These are phyloP conservation scores for Charadrius vociferus DNA, from an alignment of 2,113 vertebrate genomes.

Conservation along the genomic window DNA sequence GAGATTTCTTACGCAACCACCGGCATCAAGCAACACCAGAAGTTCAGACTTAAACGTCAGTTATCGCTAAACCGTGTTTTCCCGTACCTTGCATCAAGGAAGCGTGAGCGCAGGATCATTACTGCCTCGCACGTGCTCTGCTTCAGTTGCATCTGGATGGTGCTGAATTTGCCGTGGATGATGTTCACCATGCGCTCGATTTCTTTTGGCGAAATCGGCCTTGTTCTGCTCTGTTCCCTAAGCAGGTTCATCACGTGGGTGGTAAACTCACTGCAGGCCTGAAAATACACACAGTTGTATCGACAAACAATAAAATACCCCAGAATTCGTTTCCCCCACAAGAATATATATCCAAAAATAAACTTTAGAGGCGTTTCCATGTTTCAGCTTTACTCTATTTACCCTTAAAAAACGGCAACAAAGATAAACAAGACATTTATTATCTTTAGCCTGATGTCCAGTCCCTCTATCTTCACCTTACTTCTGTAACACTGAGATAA, in stretches of 20 bases:
- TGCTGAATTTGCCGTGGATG: conserved; percentile 90
- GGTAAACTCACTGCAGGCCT: conserved; percentile 93
- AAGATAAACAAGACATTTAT: background rate
- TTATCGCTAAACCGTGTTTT: too few species aligned
- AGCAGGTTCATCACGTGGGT: conserved; percentile 91
- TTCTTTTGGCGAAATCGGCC: conserved; percentile 87
- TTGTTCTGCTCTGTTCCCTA: conserved; percentile 86
- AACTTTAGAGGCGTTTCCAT: background rate
- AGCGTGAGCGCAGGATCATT: conserved; percentile 85
- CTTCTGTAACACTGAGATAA: background rate
- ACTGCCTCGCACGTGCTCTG: conserved; percentile 91
- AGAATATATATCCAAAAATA: background rate
- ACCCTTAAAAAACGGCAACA: background rate
- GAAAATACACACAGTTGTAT: background rate
- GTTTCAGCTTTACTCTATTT: background rate
- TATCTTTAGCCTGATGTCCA: background rate
- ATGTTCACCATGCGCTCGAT: conserved; percentile 86
- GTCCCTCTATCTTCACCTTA: background rate
- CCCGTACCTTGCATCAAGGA: conserved; percentile 84
- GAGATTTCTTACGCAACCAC: fast-evolving
- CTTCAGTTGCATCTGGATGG: conserved; percentile 92
- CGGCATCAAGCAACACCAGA: background rate
- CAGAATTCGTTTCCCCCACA: background rate
- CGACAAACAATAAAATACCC: background rate
- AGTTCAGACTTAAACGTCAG: background rate